phyloP scores from a whole-genome alignment of 2,888 invertebrate genomes.

The Oscheius sp. region DNA sequence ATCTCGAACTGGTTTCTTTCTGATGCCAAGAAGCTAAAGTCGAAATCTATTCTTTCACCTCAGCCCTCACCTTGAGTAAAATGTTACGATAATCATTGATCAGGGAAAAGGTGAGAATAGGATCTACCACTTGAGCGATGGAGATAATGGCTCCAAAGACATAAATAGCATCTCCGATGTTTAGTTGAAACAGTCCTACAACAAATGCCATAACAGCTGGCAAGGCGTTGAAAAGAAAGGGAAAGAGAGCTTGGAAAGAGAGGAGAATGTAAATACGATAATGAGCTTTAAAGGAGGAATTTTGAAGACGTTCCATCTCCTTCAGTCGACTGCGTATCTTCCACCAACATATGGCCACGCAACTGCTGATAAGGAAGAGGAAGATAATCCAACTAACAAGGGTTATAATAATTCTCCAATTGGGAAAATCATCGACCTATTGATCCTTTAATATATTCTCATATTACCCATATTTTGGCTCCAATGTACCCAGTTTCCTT shows the following conservation, averaged over 20 bases:
- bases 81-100: too few species aligned
- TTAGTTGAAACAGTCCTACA: neutral
- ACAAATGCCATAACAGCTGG: neutral
- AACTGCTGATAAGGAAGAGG: neutral
- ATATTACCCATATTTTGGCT: too few species aligned
- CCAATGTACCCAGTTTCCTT: too few species aligned
- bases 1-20: too few species aligned
- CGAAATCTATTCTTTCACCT: too few species aligned
- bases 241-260: constrained; percentile 10
- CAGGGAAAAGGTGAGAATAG: too few species aligned
- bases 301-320: neutral
- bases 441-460: too few species aligned
- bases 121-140: too few species aligned
- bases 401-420: neutral
- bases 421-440: neutral
- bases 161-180: neutral
- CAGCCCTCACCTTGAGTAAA: too few species aligned
- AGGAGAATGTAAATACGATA: neutral
- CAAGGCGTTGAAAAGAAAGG: neutral
- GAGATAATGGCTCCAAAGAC: neutral
- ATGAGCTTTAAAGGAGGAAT: neutral
- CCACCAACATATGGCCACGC: neutral
- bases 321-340: neutral
- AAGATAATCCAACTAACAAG: neutral
- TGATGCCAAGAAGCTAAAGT: too few species aligned